Conservation (phyloP, 2,113 vertebrate genomes). For the Chrysemys picta region DNA sequence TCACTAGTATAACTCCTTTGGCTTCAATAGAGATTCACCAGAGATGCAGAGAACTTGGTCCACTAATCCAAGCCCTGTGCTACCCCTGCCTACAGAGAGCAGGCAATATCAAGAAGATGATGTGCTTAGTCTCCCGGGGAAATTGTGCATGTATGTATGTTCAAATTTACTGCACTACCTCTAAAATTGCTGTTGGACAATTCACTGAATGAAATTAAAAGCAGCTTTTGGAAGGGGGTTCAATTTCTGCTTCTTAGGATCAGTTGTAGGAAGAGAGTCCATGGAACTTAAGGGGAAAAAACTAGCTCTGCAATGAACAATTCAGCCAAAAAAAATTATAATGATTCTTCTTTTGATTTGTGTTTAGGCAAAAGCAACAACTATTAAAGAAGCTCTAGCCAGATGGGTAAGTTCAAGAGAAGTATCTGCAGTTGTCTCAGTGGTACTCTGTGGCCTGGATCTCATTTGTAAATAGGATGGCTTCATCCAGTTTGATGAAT, state of each 20-base stretch:
- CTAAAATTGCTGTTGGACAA: neutral
- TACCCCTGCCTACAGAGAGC: neutral
- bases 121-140: neutral
- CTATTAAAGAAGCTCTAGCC: slow-evolving; percentile 91
- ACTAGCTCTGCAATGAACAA: slow-evolving; percentile 15
- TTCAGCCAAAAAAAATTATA: neutral
- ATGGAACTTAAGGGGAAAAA: neutral
- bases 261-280: neutral
- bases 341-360: slow-evolving; percentile 44
- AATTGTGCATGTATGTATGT: neutral
- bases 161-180: neutral
- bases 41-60: neutral
- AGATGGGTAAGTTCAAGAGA: slow-evolving; percentile 89
- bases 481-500: neutral
- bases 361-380: slow-evolving; percentile 91
- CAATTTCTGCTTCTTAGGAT: neutral
- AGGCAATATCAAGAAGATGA: neutral
- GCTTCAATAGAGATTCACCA: neutral
- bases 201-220: neutral
- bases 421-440: neutral
- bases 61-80: fast-evolving
- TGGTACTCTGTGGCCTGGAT: fast-evolving
- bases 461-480: neutral
- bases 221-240: neutral
- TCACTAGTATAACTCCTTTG: neutral